A percentile compares a stretch with the other conserved stretches of the same genome.
Conservation (phyloP, 2,113 vertebrate species). For the Athene noctua region DNA sequence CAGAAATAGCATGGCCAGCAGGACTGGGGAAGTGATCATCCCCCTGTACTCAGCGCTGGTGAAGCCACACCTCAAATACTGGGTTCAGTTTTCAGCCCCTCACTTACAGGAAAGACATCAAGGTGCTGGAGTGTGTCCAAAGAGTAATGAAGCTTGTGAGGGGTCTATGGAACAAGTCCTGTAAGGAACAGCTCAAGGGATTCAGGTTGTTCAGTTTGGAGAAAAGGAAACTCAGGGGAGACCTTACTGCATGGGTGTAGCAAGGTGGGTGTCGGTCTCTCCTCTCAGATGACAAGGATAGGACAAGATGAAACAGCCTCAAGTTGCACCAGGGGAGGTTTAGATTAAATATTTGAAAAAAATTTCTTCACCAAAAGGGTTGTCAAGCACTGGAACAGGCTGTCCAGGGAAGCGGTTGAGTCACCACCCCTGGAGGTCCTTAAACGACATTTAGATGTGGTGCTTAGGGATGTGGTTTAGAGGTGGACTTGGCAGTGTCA, state of each 20-base stretch:
- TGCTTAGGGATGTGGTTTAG: background rate
- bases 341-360: background rate
- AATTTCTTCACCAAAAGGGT: background rate
- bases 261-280: too few species aligned
- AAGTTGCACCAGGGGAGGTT: background rate
- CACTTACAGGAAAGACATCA: background rate
- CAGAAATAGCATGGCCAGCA: background rate
- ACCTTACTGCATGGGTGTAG: background rate
- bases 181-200: background rate
- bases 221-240: background rate
- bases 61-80: accelerated
- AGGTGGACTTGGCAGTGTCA: background rate
- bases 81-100: background rate
- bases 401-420: background rate
- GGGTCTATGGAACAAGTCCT: background rate
- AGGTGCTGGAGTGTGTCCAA: background rate
- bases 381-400: background rate
- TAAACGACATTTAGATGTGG: background rate
- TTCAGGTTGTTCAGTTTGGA: background rate
- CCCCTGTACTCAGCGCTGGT: background rate
- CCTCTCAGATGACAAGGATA: too few species aligned
- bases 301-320: too few species aligned
- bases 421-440: background rate
- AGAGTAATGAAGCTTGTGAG: background rate
- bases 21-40: accelerated